These are phyloP conservation scores for Dasyornis broadbenti DNA, from an alignment of 2,113 vertebrate genomes.

Conservation along the genomic window DNA sequence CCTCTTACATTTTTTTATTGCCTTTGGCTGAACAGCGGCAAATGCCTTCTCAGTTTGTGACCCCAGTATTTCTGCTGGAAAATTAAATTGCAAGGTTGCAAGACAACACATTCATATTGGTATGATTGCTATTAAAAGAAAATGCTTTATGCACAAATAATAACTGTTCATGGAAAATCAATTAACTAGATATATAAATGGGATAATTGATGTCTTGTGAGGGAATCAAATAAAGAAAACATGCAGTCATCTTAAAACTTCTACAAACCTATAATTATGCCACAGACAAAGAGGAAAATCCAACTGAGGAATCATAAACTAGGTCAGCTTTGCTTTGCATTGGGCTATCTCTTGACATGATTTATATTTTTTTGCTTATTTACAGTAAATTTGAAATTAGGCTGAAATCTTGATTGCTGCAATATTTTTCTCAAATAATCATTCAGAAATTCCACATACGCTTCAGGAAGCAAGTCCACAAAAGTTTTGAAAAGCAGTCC, in stretches of 20 bases:
- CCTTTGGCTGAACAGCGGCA: not conserved
- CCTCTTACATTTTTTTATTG: not conserved
- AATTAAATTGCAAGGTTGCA: not conserved
- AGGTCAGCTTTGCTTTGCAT: not conserved
- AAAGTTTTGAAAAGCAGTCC: not conserved
- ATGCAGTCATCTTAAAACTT: not conserved
- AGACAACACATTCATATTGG: not conserved
- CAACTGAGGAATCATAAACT: not conserved
- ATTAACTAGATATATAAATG: not conserved
- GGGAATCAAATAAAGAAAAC: not conserved
- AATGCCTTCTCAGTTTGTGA: not conserved
- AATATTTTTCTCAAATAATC: not conserved
- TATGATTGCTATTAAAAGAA: not conserved
- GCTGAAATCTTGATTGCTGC: not conserved
- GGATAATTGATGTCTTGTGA: not conserved
- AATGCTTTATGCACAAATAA: not conserved
- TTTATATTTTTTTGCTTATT: not conserved
- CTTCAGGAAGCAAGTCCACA: not conserved
- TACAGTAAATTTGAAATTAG: not conserved
- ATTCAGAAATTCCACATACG: not conserved
- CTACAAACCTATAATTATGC: not conserved
- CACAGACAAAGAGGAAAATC: not conserved
- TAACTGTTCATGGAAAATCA: not conserved
- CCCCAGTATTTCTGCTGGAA: not conserved
- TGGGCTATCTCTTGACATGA: not conserved